phyloP scores from a whole-genome alignment of 1,140 invertebrate species.

The Aphelenchoides besseyi region DNA sequence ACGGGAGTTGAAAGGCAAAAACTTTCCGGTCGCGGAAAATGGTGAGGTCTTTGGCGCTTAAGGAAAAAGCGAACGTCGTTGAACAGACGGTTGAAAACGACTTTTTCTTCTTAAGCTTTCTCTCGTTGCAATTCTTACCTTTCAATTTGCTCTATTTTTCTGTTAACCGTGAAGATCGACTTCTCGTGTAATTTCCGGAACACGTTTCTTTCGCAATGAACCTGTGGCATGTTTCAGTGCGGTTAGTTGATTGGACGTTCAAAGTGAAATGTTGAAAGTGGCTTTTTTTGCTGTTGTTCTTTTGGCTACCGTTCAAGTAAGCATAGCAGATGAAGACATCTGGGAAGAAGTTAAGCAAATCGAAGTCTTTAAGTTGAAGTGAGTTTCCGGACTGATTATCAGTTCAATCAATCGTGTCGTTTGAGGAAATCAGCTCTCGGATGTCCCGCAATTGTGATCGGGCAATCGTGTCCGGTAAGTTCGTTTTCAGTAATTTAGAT shows the following conservation, averaged over 20 bases:
- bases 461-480: neutral
- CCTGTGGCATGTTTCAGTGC: neutral
- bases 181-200: too few relatives aligned
- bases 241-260: neutral
- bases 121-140: too few relatives aligned
- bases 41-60: too few relatives aligned
- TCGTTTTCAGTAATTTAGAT: neutral
- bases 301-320: neutral
- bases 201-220: too few relatives aligned
- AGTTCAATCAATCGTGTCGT: neutral
- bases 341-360: neutral
- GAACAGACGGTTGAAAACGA: too few relatives aligned
- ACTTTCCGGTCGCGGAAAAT: too few relatives aligned
- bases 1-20: too few relatives aligned
- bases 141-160: too few relatives aligned
- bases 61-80: too few relatives aligned
- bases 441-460: neutral
- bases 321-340: neutral
- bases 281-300: neutral
- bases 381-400: neutral
- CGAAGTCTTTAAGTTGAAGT: conserved; percentile 1
- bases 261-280: neutral
- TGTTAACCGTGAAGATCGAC: too few relatives aligned
- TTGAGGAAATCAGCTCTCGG: neutral
- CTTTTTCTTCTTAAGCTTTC: too few relatives aligned